phyloP scores from a whole-genome alignment of 2,113 vertebrate species.

The Edolisoma coerulescens region DNA sequence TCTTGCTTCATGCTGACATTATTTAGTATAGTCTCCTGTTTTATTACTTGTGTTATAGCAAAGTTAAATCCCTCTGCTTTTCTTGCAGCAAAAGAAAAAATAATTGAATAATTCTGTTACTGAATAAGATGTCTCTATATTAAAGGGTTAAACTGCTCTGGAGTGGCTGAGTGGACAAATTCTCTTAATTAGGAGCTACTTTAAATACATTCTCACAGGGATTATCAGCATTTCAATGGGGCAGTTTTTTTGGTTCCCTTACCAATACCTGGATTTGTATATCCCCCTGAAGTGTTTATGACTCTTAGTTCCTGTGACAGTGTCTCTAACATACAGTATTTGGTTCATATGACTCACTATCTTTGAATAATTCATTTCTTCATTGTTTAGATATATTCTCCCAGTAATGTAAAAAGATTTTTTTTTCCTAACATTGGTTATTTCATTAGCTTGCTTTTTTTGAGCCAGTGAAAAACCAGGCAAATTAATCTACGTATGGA shows the following conservation, averaged over 20 bases:
- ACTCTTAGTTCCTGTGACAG: neutral
- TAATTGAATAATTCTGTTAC: neutral
- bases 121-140: neutral
- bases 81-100: neutral
- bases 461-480: neutral
- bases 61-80: neutral
- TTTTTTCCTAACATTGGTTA: neutral
- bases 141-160: neutral
- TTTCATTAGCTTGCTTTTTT: slow-evolving; percentile 6
- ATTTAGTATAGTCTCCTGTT: neutral
- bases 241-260: neutral
- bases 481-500: neutral
- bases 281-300: neutral
- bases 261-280: neutral
- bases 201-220: neutral
- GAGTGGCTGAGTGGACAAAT: neutral
- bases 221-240: neutral
- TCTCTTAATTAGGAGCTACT: neutral
- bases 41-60: neutral
- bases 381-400: neutral
- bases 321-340: neutral
- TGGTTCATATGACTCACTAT: neutral
- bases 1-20: neutral
- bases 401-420: neutral
- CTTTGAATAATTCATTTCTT: neutral